Evolutionary conservation across 2,113 vertebrate genomes (phyloP), one percentile per base, ranked within the genome.

Genomic region (Cynopterus brachyotis): DNA sequence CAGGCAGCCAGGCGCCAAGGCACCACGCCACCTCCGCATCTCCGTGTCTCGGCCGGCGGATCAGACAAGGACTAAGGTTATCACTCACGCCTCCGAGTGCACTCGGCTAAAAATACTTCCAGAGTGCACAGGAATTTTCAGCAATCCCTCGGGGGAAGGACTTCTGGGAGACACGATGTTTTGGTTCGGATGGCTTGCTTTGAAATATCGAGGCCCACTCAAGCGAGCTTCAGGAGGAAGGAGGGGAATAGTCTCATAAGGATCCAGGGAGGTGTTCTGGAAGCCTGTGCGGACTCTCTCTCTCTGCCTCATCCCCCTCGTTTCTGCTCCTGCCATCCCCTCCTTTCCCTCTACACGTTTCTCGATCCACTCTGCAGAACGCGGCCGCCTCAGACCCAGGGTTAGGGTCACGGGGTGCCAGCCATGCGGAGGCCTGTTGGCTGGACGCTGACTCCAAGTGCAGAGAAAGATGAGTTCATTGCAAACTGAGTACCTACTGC

Each of bases 61-160:
- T 67, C 70, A 81, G 70, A 62, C 30, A 81, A 81, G 67, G 40
- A n/a, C 72, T 64, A 12, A 87, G 60, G 66, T 55, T 89, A 64
- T 67, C 87, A 69, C 62, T 79, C 30, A 28, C n/a, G 22, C 78
- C 45, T 94, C 78, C 83, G 35, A 69, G 81, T 50, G 15, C 80
- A 66, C 66, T 72, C 79, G 59, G 90, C 87, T 94, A 95, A 96
- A 92, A 97, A 92, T 73, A 94, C 75, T 66, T 79, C 47, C 50
- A 81, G 80, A 64, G 60, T 45, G 73, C 59, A 60, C 69, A 76
- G 94, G 75, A 80, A 87, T 94, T 89, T 50, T 76, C 64, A 84
- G 55, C 32, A 47, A 13, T 89, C 11, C 67, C 67, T 89, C 67
- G 57, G 57, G 75, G 59, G 59, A 86, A 95, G 73, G 67, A 42